Conservation (phyloP, 2,797 vertebrate species). For the Bradypodion pumilum region DNA sequence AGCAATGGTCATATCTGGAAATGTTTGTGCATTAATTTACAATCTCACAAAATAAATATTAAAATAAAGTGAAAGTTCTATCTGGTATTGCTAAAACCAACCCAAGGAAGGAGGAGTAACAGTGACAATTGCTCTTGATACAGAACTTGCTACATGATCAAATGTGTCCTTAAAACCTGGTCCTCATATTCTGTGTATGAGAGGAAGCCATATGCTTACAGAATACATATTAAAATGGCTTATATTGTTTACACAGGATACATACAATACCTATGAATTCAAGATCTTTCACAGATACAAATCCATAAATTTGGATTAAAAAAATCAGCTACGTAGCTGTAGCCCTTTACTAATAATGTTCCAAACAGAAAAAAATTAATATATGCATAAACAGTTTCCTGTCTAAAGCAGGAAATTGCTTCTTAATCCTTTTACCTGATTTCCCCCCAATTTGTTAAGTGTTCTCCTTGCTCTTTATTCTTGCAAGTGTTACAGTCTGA, state of each 20-base stretch:
- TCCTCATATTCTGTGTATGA: background rate
- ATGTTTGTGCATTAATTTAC: background rate
- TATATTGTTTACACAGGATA: background rate
- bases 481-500: no score
- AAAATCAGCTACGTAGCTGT: constrained; percentile 32
- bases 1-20: background rate
- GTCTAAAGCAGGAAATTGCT: constrained; percentile 18
- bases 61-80: background rate
- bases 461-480: background rate
- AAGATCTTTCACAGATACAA: constrained; percentile 22
- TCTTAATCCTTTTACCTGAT: background rate
- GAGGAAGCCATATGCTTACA: constrained; percentile 17
- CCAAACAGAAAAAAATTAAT: constrained; percentile 60
- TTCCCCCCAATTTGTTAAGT: constrained; percentile 18
- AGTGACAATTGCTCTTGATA: background rate
- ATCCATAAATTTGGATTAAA: constrained; percentile 30
- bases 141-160: background rate
- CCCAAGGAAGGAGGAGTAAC: background rate
- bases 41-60: background rate
- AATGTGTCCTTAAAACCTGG: background rate
- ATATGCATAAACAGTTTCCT: background rate
- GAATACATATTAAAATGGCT: background rate
- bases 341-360: constrained; percentile 61
- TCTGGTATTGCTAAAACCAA: background rate
- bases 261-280: constrained; percentile 25